Base-by-base conservation (phyloP, 2,113 vertebrate species). In the Vulpes ferrilata region DNA sequence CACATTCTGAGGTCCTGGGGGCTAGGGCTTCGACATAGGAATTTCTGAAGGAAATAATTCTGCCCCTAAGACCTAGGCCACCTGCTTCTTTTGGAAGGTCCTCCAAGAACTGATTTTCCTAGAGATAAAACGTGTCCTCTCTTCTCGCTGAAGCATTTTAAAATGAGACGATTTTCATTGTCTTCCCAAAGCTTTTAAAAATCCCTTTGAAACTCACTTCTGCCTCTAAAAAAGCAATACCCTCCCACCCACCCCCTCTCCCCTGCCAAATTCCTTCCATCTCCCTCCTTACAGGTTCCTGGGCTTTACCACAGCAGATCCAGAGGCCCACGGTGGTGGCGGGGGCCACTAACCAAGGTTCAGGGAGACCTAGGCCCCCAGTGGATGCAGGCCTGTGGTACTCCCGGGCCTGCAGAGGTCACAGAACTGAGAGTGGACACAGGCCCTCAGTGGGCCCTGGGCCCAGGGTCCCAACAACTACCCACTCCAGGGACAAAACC, bases 111-210 rank as follows among this genome's bases (percentile, higher is more conserved):
- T 22, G 30, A 92, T 90, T 95, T 96, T 79, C 57, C 60, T 64
- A 65, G 48, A 82, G 62, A 60, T 38, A 94, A 93, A 90, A 80
- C 53, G 7, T 94, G 48, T 87, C 83, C 11, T 93, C 67, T 86
- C 69, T 88, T 93, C 78, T 83, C 57, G n/a, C 48, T 32, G 43
- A 92, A 89, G 84, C 65, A 51, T 93, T 88, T 85, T 91, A 67
- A 64, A 74, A 81, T 81, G 30, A 78, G 35, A 80, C n/a, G 69
- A 35, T 91, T 85, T 84, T 92, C 74, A 57, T n/a, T 35, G 17
- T 82, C 57, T 95, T 92, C 51, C 51, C 19, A 85, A 95, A 84
- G 83, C n/a, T 86, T 93, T 89, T 30, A 1, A 85, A 90, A 95
- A 78, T 43, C n/a, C 12, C 3, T 55, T 87, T 71, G 19, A 85